Percentiles rank a stretch among this genome's conserved stretches.
Evolutionary conservation across 2,797 vertebrate genomes (phyloP).

Genomic region (Cuniculus paca): DNA sequence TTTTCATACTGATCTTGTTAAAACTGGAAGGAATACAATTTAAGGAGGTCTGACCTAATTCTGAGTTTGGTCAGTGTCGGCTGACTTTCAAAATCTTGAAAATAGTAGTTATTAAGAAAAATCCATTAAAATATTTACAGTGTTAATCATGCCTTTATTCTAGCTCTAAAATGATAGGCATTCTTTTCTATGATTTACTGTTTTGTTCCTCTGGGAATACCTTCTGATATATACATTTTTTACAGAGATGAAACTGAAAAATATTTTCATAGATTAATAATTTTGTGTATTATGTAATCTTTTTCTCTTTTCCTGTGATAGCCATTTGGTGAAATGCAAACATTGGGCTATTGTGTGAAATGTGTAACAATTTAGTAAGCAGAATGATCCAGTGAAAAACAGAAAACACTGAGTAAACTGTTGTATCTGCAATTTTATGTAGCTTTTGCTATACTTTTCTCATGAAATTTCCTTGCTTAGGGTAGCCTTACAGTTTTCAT

Average conservation of each 20-base stretch:
- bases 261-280: neutral
- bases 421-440: neutral
- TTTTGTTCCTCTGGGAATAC: neutral
- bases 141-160: neutral
- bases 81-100: neutral
- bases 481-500: neutral
- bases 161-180: neutral
- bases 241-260: neutral
- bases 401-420: neutral
- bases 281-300: constrained; percentile 19
- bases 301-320: neutral
- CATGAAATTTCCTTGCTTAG: neutral
- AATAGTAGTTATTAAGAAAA: neutral
- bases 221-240: neutral
- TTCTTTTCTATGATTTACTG: neutral
- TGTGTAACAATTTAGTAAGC: constrained; percentile 1
- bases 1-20: neutral
- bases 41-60: neutral
- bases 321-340: constrained; percentile 41
- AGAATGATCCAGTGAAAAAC: constrained; percentile 24
- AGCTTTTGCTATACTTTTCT: neutral
- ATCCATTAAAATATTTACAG: neutral
- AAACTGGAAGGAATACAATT: neutral
- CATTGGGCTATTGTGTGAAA: constrained; percentile 15
- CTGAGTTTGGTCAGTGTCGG: neutral